These are phyloP conservation scores for Rhimphoctona megacephalus DNA, from an alignment of 2,888 invertebrate species.

Conservation along the genomic window DNA sequence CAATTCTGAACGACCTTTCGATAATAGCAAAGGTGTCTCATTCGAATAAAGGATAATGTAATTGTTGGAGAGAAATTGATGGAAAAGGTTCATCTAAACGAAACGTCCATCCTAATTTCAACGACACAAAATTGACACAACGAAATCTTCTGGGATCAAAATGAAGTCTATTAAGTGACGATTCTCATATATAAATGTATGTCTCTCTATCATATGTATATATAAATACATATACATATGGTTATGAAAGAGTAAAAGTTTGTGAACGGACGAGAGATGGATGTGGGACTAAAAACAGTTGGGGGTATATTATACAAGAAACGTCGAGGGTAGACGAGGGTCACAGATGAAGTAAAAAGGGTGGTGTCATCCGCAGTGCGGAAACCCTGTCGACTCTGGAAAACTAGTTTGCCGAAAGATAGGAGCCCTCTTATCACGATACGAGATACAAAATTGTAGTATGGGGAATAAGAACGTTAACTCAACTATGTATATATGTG, in stretches of 20 bases:
- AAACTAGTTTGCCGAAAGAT: slow-evolving; percentile 51
- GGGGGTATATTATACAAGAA: slow-evolving; percentile 48
- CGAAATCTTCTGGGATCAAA: no score
- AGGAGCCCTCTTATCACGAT: slow-evolving; percentile 46
- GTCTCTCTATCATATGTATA: not conserved
- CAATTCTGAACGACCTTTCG: no score
- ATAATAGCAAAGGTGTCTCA: no score
- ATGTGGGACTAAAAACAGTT: slow-evolving; percentile 35
- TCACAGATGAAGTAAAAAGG: slow-evolving; percentile 39
- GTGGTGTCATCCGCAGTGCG: slow-evolving; percentile 61
- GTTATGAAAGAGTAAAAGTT: slow-evolving; percentile 25
- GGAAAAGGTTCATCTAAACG: no score
- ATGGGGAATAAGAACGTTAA: not conserved
- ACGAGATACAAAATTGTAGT: slow-evolving; percentile 37
- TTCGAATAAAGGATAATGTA: no score
- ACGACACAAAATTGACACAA: no score
- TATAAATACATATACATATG: not conserved
- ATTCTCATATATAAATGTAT: not conserved
- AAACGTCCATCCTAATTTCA: no score
- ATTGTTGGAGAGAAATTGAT: no score
- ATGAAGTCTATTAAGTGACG: no score
- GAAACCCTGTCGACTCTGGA: slow-evolving; percentile 55
- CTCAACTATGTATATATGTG: not conserved
- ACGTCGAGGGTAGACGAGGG: slow-evolving; percentile 53
- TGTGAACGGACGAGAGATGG: slow-evolving; percentile 24